A percentile compares a stretch with the other conserved stretches of the same genome.
phyloP scores from a whole-genome alignment of 2,888 invertebrate genomes.

The Aspidiotus rigidus region DNA sequence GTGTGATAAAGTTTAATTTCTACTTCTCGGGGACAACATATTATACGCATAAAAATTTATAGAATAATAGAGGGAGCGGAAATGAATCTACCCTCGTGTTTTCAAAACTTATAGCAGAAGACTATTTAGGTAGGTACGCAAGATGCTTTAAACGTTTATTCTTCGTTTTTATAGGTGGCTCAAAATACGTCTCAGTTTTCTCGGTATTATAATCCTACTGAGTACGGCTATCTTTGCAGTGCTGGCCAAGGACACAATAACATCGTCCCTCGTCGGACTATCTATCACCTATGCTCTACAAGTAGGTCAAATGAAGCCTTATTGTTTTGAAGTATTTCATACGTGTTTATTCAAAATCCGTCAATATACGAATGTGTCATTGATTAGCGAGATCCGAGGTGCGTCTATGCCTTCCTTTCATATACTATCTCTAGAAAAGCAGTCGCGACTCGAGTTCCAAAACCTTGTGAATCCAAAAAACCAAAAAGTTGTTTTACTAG shows the following conservation, averaged over 20 bases:
- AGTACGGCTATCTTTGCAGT: slow-evolving; percentile 91
- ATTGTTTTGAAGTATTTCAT: no score
- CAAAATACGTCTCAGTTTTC: slow-evolving; percentile 87
- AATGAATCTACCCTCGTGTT: neutral
- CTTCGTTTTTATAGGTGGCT: slow-evolving; percentile 64
- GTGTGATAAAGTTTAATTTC: no score
- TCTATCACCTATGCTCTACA: slow-evolving; percentile 80
- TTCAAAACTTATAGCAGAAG: neutral
- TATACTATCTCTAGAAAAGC: no score
- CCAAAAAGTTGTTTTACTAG: no score
- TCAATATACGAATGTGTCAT: no score
- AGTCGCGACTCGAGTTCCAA: no score
- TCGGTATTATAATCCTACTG: slow-evolving; percentile 91
- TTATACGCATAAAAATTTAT: no score
- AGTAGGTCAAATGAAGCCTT: slow-evolving; percentile 47
- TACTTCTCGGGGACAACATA: no score
- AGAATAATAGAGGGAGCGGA: neutral
- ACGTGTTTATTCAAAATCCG: no score
- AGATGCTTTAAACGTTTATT: neutral
- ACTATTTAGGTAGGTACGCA: neutral
- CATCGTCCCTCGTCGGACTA: slow-evolving; percentile 73
- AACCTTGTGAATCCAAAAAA: no score
- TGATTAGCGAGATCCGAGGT: no score
- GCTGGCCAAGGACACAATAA: slow-evolving; percentile 58
- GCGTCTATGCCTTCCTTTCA: no score